Conservation (phyloP, 2,888 invertebrate genomes). For the Megalurothrips usitatus region DNA sequence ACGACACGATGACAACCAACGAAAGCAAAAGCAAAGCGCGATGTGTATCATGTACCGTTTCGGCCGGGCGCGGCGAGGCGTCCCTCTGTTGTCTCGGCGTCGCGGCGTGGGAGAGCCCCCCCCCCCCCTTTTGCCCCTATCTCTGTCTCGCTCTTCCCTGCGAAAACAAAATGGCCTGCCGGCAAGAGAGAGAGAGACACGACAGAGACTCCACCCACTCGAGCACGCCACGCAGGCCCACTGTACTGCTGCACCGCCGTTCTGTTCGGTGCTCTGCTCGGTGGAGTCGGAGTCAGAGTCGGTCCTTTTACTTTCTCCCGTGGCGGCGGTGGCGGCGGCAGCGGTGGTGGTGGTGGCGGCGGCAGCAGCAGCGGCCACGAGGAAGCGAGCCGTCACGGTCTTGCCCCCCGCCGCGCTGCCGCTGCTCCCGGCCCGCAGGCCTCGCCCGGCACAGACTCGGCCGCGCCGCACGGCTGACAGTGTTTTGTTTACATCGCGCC, state of each 20-base stretch:
- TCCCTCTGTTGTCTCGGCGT: too few species aligned
- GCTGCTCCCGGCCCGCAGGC: neutral
- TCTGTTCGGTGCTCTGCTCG: neutral
- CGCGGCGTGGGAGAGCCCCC: neutral
- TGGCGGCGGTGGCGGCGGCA: neutral
- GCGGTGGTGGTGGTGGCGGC: neutral
- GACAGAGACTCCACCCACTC: too few species aligned
- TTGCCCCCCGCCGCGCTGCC: neutral
- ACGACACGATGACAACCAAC: neutral
- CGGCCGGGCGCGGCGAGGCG: neutral
- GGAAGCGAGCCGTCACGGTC: neutral
- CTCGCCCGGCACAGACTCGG: neutral
- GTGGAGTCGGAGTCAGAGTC: neutral
- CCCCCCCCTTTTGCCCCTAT: neutral
- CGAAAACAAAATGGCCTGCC: neutral
- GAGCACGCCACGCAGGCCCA: too few species aligned
- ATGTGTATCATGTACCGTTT: slow-evolving; percentile 11
- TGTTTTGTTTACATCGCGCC: neutral
- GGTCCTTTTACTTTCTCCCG: slow-evolving; percentile 16
- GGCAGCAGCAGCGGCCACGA: too few species aligned
- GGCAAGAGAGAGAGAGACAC: too few species aligned
- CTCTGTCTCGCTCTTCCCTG: neutral
- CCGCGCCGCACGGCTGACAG: neutral
- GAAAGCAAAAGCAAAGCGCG: neutral
- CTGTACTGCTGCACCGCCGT: too few species aligned